Percentiles rank a stretch among this genome's conserved stretches.
These are phyloP conservation scores for Helostoma temminkii DNA, from an alignment of 2,797 vertebrate genomes.

Conservation along the genomic window DNA sequence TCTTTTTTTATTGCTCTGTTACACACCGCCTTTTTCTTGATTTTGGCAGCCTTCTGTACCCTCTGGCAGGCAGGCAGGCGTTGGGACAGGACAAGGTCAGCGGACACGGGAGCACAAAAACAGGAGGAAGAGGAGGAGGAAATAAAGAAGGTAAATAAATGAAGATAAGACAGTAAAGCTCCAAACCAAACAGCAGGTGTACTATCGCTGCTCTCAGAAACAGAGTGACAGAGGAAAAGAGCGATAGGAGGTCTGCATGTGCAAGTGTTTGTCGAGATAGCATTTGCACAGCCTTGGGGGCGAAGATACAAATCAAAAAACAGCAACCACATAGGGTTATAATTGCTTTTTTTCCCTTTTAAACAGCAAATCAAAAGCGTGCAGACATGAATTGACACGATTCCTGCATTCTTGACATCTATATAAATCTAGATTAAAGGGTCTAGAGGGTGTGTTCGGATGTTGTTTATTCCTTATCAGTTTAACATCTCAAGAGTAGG, in stretches of 20 bases:
- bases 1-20: slow-evolving; percentile 70
- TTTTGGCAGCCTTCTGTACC: slow-evolving; percentile 99
- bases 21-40: slow-evolving; percentile 99
- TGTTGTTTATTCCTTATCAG: slow-evolving; percentile 7
- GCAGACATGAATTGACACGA: slow-evolving; percentile 66
- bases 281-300: slow-evolving; percentile 74
- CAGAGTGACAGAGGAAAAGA: slow-evolving; percentile 17
- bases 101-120: slow-evolving; percentile 78
- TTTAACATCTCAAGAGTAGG: not conserved
- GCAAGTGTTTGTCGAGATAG: slow-evolving; percentile 33
- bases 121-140: slow-evolving; percentile 78
- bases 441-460: slow-evolving; percentile 1
- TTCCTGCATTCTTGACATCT: slow-evolving; percentile 29
- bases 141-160: slow-evolving; percentile 81
- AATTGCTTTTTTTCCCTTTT: slow-evolving; percentile 74
- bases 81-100: slow-evolving; percentile 78
- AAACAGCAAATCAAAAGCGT: slow-evolving; percentile 67
- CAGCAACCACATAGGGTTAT: slow-evolving; percentile 75
- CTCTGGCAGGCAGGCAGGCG: slow-evolving; percentile 91
- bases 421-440: slow-evolving; percentile 12
- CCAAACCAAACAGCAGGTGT: slow-evolving; percentile 76
- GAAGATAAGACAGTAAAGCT: slow-evolving; percentile 76
- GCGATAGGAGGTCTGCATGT: slow-evolving; percentile 3
- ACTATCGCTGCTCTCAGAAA: slow-evolving; percentile 61
- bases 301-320: slow-evolving; percentile 76